A percentile compares a stretch with the other conserved stretches of the same genome.
Conservation (phyloP, 1,140 invertebrate species). For the Wiebesia pumilae region DNA sequence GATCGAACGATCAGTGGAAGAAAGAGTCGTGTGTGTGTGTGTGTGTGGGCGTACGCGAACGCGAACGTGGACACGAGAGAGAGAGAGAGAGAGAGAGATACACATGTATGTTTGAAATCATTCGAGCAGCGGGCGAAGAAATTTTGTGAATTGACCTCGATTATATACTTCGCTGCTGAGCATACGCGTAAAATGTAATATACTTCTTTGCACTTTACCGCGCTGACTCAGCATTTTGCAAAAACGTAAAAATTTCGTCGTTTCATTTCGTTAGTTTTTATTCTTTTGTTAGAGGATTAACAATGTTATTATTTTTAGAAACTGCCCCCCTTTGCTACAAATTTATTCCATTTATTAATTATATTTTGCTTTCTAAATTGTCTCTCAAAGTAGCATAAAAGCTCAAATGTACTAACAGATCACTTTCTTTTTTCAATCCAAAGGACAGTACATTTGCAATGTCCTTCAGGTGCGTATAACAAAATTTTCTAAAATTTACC, state of each 20-base stretch:
- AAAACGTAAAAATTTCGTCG: not conserved
- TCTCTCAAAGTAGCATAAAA: not conserved
- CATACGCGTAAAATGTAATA: conserved; percentile 23
- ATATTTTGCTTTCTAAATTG: not conserved
- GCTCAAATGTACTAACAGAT: not conserved
- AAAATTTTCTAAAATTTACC: not conserved
- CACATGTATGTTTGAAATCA: conserved; percentile 2
- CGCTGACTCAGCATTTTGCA: conserved; percentile 20
- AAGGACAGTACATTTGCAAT: not conserved
- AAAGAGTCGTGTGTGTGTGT: not conserved
- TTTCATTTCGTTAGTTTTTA: not conserved
- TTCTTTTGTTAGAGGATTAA: not conserved
- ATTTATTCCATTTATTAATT: not conserved
- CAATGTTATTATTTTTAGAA: not conserved
- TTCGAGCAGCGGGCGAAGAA: conserved; percentile 24
- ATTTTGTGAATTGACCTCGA: conserved; percentile 49
- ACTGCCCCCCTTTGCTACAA: not conserved
- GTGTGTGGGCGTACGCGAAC: not conserved
- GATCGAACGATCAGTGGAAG: not conserved
- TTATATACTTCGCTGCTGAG: not conserved
- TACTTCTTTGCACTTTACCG: not conserved
- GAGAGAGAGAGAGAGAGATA: not conserved
- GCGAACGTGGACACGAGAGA: too few species aligned
- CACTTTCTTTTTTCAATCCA: not conserved
- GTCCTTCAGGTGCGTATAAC: not conserved